phyloP scores from a whole-genome alignment of 2,888 invertebrate species.

The Conus canariensis region DNA sequence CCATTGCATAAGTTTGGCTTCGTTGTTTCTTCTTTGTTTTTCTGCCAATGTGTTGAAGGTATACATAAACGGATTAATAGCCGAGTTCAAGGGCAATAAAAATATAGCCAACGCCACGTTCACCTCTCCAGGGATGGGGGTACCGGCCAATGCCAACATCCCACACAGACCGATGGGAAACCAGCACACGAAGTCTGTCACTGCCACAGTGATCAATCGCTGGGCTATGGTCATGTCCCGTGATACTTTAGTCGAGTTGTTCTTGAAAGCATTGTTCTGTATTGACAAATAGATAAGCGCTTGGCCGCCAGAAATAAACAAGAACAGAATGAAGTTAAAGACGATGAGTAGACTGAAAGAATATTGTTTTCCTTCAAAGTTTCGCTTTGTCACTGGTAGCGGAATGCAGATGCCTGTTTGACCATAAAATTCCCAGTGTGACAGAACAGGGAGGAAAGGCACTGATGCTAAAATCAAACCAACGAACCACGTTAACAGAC shows the following conservation, averaged over 20 bases:
- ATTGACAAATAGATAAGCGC: not conserved
- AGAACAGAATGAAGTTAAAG: not conserved
- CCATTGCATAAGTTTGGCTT: constrained; percentile 6
- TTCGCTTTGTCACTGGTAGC: constrained; percentile 5
- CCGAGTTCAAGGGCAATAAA: constrained; percentile 29
- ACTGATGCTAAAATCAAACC: not conserved
- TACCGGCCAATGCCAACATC: constrained; percentile 1
- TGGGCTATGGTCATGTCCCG: constrained; percentile 35
- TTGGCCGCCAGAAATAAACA: not conserved
- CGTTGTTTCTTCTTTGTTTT: not conserved
- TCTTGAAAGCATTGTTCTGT: not conserved
- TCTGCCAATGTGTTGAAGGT: constrained; percentile 29
- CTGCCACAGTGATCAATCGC: constrained; percentile 22
- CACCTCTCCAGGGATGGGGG: constrained; percentile 3
- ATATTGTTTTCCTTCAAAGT: not conserved
- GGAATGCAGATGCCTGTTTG: constrained; percentile 22
- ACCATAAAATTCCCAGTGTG: not conserved
- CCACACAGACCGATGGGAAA: constrained; percentile 32
- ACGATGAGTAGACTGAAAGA: not conserved
- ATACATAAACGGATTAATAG: constrained; percentile 32
- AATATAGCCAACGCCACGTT: constrained; percentile 25
- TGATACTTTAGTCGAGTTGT: not conserved
- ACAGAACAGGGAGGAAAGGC: not conserved
- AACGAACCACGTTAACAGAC: not conserved
- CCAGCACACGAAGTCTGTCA: constrained; percentile 36